Evolutionary conservation across 35 echinoderm and acorn worm genomes (phyloP).

Genomic region (Heliocidaris tuberculata): DNA sequence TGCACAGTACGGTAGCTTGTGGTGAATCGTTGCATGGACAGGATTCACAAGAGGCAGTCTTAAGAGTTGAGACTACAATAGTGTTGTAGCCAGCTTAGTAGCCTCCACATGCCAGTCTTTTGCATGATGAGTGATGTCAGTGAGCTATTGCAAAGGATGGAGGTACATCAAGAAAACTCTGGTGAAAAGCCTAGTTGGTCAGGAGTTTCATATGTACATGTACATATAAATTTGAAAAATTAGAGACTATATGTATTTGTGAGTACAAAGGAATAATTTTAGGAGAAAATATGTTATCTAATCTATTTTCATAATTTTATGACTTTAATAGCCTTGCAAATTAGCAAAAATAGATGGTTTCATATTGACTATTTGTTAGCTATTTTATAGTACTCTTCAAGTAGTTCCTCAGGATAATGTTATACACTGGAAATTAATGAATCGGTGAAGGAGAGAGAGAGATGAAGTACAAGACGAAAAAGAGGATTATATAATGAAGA

Average conservation of each 20-base stretch:
- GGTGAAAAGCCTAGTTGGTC: background rate
- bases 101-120: constrained; percentile 37
- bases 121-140: background rate
- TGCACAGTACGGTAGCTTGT: background rate
- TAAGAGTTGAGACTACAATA: constrained; percentile 32
- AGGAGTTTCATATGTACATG: background rate
- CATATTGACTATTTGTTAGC: background rate
- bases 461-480: background rate
- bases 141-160: constrained; percentile 6
- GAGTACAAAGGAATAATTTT: background rate
- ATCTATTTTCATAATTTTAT: background rate
- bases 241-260: background rate
- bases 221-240: background rate
- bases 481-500: too few species aligned
- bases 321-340: background rate
- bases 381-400: background rate
- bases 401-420: background rate
- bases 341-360: background rate
- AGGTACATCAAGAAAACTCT: background rate
- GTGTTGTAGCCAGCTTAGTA: constrained; percentile 43
- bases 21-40: constrained; percentile 48
- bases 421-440: background rate
- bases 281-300: background rate
- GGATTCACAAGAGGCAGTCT: constrained; percentile 40
- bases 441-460: background rate